Conservation (phyloP, 2,113 vertebrate genomes). For the Albula goreensis region DNA sequence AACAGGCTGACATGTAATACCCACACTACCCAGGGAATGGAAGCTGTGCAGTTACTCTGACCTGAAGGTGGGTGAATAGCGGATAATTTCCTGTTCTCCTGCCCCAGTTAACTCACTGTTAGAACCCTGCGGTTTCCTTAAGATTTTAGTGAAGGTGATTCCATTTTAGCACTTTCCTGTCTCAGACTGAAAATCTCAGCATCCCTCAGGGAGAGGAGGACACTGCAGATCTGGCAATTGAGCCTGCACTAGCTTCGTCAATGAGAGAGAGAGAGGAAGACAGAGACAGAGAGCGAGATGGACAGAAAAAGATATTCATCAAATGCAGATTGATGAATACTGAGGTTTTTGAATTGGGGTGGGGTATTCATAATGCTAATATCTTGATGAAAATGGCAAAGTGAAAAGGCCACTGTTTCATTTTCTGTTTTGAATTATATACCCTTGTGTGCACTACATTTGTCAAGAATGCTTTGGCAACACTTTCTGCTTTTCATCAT, state of each 20-base stretch:
- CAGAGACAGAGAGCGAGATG: no score
- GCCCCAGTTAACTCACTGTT: neutral
- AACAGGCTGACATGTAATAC: neutral
- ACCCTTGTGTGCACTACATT: neutral
- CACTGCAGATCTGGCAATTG: neutral
- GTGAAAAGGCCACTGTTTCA: neutral
- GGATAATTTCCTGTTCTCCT: neutral
- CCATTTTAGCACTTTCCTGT: neutral
- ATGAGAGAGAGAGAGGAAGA: no score
- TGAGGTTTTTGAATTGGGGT: neutral
- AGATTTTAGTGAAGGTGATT: neutral
- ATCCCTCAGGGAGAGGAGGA: neutral
- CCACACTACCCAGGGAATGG: neutral
- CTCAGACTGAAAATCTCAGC: neutral
- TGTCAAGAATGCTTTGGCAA: neutral
- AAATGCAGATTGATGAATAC: neutral
- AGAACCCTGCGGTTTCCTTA: neutral
- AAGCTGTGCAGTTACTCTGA: neutral
- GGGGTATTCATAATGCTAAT: neutral
- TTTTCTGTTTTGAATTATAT: neutral
- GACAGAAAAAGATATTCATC: neutral
- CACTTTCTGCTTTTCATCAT: neutral
- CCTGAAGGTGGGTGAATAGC: neutral
- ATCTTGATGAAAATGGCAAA: neutral
- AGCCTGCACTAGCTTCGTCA: no score